These are phyloP conservation scores for Strongylocentrotus purpuratus DNA, from an alignment of 35 echinoderm and acorn worm species.

Conservation along the genomic window DNA sequence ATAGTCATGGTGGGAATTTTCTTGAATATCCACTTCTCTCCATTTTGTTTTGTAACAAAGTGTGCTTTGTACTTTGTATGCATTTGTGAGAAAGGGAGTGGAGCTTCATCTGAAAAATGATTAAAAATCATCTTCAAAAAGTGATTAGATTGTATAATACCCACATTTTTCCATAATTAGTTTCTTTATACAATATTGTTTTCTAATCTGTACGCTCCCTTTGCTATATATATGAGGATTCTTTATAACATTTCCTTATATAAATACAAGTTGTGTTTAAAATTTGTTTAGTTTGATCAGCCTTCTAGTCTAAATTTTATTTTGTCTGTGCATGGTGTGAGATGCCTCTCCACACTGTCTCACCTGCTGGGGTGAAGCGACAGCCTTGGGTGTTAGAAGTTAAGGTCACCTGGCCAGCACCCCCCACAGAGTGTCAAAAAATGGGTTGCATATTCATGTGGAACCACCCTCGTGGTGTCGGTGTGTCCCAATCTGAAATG, in stretches of 20 bases:
- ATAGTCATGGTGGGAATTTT: not conserved
- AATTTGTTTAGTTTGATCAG: too few relatives aligned
- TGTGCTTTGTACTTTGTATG: not conserved
- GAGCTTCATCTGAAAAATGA: too few relatives aligned
- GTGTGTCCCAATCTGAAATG: not conserved
- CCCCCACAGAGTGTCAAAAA: conserved; percentile 13
- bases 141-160: too few relatives aligned
- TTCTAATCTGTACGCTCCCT: too few relatives aligned
- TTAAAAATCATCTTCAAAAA: too few relatives aligned
- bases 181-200: too few relatives aligned
- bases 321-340: not conserved
- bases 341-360: conserved; percentile 9
- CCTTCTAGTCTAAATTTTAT: not conserved
- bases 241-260: too few relatives aligned
- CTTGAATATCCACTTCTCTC: not conserved
- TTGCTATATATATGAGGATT: too few relatives aligned
- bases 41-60: not conserved
- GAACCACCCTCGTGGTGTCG: not conserved
- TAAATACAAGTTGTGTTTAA: too few relatives aligned
- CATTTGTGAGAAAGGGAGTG: too few relatives aligned
- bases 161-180: too few relatives aligned
- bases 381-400: not conserved
- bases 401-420: not conserved
- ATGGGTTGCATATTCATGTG: not conserved
- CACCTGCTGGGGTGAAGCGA: not conserved